A percentile compares a stretch with the other conserved stretches of the same genome.
phyloP scores from a whole-genome alignment of 2,797 vertebrate species.

The Adrianichthys oophorus region DNA sequence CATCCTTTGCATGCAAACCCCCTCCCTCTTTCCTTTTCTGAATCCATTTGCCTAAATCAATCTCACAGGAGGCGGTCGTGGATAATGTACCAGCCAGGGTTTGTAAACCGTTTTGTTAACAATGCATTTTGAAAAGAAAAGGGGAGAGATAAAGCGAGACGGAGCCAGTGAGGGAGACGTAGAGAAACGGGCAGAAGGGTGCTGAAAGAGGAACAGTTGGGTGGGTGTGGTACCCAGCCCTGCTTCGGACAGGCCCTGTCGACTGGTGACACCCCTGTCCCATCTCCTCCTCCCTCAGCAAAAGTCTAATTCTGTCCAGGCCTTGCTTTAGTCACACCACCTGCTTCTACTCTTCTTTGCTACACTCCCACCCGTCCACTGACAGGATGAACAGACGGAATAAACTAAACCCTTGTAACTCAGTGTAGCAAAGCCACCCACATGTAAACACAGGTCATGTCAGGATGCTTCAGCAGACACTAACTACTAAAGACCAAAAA shows the following conservation, averaged over 20 bases:
- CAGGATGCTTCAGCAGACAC: conserved; percentile 44
- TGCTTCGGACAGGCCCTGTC: conserved; percentile 86
- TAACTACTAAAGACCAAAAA: too few relatives aligned
- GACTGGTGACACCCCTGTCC: conserved; percentile 77
- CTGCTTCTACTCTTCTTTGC: conserved; percentile 94
- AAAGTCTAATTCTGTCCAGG: conserved; percentile 83
- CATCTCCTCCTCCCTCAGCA: conserved; percentile 66
- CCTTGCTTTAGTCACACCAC: conserved; percentile 97
- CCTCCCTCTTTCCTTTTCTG: conserved; percentile 56
- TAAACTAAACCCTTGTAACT: conserved; percentile 48
- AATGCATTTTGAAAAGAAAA: conserved; percentile 87
- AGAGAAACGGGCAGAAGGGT: conserved; percentile 83
- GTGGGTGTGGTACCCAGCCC: conserved; percentile 88
- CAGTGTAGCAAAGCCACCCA: conserved; percentile 18
- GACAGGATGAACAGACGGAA: conserved; percentile 89
- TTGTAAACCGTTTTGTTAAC: conserved; percentile 99
- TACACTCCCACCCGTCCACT: conserved; percentile 77
- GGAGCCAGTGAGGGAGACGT: conserved; percentile 44
- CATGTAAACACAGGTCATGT: conserved; percentile 43
- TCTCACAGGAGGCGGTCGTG: conserved; percentile 78
- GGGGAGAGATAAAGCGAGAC: conserved; percentile 66
- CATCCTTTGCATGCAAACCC: conserved; percentile 49
- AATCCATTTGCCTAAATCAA: conserved; percentile 84
- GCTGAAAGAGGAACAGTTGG: conserved; percentile 97
- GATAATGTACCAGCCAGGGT: conserved; percentile 85